Evolutionary conservation across 2,888 invertebrate genomes (phyloP), one percentile per base, ranked within the genome.

Genomic region (Acronicta alni): DNA sequence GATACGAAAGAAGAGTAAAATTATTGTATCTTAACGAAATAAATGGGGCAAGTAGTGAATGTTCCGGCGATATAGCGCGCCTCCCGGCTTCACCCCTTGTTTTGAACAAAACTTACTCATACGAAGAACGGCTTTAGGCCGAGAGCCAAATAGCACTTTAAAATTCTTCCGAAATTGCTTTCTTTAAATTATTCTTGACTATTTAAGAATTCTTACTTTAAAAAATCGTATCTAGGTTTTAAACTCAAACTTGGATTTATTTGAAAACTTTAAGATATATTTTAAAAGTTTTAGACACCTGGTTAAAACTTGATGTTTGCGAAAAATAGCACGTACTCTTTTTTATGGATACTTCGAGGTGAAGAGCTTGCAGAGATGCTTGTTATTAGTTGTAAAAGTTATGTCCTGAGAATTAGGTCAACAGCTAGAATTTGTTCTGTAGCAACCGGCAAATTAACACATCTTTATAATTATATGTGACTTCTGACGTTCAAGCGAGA

Each of bases 21-120:
- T 88, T 84, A 87, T 86, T 85, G 86, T 84, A 81, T 85, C 84
- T 85, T 87, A 88, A 87, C 84, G 72, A 77, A 84, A 84, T 82
- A 87, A 87, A 89, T 89, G 89, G 85, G 77, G 77, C 88, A 81
- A 79, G 77, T 79, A 77, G 75, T 69, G 75, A 73, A 74, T 80
- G 75, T 77, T 57, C 75, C 44, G 76, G 79, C 79, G 75, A 82
- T 83, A 79, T 77, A 80, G 75, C 75, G 47, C 70, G 69, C 67
- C 72, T 57, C 61, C 57, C 71, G 66, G 57, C 63, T 66, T 64
- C 66, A 64, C 72, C 79, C 79, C 80, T 79, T 81, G 80, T 82
- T 82, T 76, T 74, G 64, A 73, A 73, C 75, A 72, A 79, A 82
- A 82, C 77, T 83, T 79, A 67, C 78, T 80, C 80, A 75, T 72